Evolutionary conservation across 2,888 invertebrate genomes (phyloP).

Genomic region (Stegana nigrithorax): DNA sequence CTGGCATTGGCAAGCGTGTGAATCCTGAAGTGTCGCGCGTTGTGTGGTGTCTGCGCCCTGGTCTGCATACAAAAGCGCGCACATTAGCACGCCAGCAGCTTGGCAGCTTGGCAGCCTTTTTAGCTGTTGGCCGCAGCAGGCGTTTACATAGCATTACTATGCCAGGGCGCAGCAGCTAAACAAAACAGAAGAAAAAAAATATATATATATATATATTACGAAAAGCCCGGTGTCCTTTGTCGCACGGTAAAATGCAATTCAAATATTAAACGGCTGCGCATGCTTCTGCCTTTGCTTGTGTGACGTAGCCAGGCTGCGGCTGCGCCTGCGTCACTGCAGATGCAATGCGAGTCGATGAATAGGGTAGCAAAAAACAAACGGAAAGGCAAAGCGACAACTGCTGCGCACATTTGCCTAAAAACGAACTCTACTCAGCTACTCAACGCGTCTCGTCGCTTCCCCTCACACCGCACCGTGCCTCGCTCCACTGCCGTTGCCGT

Average conservation of each 20-base stretch:
- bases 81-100: conserved; percentile 46
- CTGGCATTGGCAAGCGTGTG: no score
- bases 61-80: no score
- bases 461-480: no score
- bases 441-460: no score
- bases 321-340: conserved; percentile 41
- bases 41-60: no score
- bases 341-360: conserved; percentile 34
- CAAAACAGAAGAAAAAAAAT: no score
- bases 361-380: conserved; percentile 50
- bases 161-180: no score
- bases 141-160: neutral
- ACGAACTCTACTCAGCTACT: neutral
- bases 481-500: neutral
- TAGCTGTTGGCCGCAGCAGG: neutral
- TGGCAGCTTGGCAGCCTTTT: no score
- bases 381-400: conserved; percentile 34
- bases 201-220: neutral
- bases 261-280: conserved; percentile 34
- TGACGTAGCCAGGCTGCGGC: conserved; percentile 49
- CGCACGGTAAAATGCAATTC: conserved; percentile 55
- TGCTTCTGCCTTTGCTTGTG: neutral
- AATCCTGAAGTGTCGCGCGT: no score
- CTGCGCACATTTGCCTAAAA: conserved; percentile 56
- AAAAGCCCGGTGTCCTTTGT: conserved; percentile 37